Evolutionary conservation across 2,113 vertebrate species (phyloP), one percentile per base, ranked within the genome.

Genomic region (Entomyzon cyanotis): DNA sequence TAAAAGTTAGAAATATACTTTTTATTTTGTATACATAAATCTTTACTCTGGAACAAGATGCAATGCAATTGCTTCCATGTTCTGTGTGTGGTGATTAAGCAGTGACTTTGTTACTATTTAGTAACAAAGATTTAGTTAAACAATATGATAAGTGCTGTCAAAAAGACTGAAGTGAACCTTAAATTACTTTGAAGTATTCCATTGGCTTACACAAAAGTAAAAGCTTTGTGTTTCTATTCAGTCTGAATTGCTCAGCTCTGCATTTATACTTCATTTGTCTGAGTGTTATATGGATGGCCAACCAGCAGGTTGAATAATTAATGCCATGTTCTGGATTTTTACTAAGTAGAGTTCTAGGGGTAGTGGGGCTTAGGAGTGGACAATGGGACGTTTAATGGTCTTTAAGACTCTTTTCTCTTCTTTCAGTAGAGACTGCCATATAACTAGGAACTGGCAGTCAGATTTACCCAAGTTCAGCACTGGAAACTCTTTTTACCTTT

Each of bases 61-160:
- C 1, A 1, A 62, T 44, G 24, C 10, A 63, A 42, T 78, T 89
- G 9, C 46, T 0, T 1, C 31, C 33, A 22, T 44, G 9, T 3
- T 52, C 11, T 59, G 7, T 50, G 12, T 42, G 31, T 9, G 30
- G 17, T 55, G 60, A 58, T 74, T 84, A 81, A 59, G 9, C 35
- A 76, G 41, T 37, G 37, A 20, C 6, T 30, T 79, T 73, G 2
- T 73, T 74, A 42, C 31, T 23, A 27, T 25, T n/a, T n/a, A n/a
- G n/a, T n/a, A n/a, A n/a, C n/a, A n/a, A n/a, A n/a, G 14, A 64
- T 70, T 84, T 82, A 78, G 3, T 89, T 81, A 67, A 87, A 77
- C 17, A 52, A 19, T 63, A 70, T 42, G 65, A 89, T 46, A 46
- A 87, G 87, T 18, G 1, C 5, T 84, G 12, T 33, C 46, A 69